A percentile compares a stretch with the other conserved stretches of the same genome.
phyloP scores from a whole-genome alignment of 2,888 invertebrate genomes.

The Deladenus siricidicola region DNA sequence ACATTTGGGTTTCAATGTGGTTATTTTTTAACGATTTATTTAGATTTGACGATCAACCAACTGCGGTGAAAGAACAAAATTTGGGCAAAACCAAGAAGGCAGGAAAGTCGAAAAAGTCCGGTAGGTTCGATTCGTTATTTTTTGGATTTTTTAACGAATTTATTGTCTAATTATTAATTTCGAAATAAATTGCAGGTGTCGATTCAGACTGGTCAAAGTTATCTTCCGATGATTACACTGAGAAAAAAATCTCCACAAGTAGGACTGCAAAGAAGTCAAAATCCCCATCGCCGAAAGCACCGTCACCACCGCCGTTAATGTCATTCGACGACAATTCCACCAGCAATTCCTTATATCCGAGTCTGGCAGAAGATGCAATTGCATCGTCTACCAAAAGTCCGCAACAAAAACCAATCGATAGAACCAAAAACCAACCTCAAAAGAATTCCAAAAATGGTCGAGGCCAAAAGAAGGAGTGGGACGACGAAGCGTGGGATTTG shows the following conservation, averaged over 20 bases:
- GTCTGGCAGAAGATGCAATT: no score
- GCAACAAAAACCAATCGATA: not conserved
- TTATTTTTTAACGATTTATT: not conserved
- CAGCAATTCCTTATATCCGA: no score
- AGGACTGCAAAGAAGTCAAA: no score
- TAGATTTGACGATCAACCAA: constrained; percentile 17
- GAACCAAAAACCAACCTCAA: constrained; percentile 1
- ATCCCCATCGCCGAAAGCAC: not conserved
- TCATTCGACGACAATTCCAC: constrained; percentile 4
- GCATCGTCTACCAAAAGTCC: constrained; percentile 1
- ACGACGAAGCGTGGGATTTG: constrained; percentile 52
- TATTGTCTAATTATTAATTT: no score
- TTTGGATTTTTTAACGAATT: no score
- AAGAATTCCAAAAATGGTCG: constrained; percentile 12
- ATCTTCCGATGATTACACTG: no score
- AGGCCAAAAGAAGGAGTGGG: constrained; percentile 37
- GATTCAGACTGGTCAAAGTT: no score
- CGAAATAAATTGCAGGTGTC: no score
- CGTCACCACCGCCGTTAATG: constrained; percentile 15
- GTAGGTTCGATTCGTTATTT: not conserved
- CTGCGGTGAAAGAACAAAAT: not conserved
- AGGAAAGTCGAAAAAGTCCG: not conserved
- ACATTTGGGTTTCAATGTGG: not conserved
- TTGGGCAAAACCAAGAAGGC: not conserved
- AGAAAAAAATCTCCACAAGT: no score